Evolutionary conservation across 2,797 vertebrate species (phyloP).

Genomic region (Taenioides sp.): DNA sequence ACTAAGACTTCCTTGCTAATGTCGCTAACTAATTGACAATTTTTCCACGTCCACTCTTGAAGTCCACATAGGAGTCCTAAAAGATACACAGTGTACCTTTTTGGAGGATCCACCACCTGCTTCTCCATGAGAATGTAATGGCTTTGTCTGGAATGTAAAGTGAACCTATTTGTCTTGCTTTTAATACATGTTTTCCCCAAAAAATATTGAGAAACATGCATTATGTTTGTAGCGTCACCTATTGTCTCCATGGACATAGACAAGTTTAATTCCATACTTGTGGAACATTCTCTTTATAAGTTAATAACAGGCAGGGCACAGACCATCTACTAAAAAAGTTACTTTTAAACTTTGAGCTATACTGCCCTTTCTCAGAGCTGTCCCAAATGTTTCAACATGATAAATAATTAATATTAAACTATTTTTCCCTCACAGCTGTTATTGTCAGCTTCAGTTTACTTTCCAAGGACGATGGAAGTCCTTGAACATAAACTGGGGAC

Average conservation of each 20-base stretch:
- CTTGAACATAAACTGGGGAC: constrained; percentile 53
- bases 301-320: background rate
- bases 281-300: background rate
- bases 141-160: too few relatives aligned
- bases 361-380: background rate
- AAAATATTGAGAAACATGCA: too few relatives aligned
- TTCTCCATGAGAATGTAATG: too few relatives aligned
- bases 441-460: constrained; percentile 62
- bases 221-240: too few relatives aligned
- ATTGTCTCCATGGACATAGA: background rate
- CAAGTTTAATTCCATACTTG: background rate
- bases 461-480: constrained; percentile 38
- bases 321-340: background rate
- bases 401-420: constrained; percentile 22
- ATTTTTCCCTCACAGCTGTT: constrained; percentile 57
- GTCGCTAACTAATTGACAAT: too few relatives aligned
- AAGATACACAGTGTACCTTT: too few relatives aligned
- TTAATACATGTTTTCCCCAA: too few relatives aligned
- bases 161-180: too few relatives aligned
- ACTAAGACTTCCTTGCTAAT: too few relatives aligned
- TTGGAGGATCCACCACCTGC: too few relatives aligned
- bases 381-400: constrained; percentile 12
- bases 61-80: too few relatives aligned
- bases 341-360: background rate
- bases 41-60: too few relatives aligned